Evolutionary conservation across 2,797 vertebrate genomes (phyloP), one percentile per base, ranked within the genome.

Genomic region (Thalassophryne amazonica): DNA sequence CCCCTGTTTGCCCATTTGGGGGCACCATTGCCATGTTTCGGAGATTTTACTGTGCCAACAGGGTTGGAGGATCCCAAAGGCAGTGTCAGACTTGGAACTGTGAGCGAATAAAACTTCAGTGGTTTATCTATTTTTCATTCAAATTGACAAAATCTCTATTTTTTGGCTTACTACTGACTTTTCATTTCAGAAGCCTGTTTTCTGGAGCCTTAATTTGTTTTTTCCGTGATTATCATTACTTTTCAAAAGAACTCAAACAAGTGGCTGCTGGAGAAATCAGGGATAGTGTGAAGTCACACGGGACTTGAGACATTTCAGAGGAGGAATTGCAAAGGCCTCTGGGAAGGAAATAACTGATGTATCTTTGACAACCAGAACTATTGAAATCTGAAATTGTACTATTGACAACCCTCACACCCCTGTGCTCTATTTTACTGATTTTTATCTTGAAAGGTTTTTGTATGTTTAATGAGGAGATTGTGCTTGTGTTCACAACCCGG

Each of bases 131-230:
- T 84, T 86, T 90, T 88, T 88, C 84, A 88, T 89, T 88, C 80
- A 85, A 60, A 88, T 86, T 29, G 42, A 89, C 74, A 84, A 82
- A 86, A 85, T 83, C 78, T 88, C 75, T 84, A 84, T 89, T 87
- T 86, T 88, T 83, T 85, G 84, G 86, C 84, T 84, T 81, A 87
- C 87, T 89, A 88, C 86, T 88, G 87, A 89, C 86, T 83, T 79
- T 85, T 86, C 71, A 85, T 81, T 85, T 88, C 79, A 81, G 79
- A 85, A 87, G 81, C 51, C 65, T 69, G 62, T 82, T 85, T 88
- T 88, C 83, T 88, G 84, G 82, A 89, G 87, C 86, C 85, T 88
- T 87, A 86, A 83, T 75, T 71, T 63, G 37, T 65, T 55, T 37
- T 51, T 67, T 60, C 78, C 76, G 58, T 83, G 79, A 81, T 83